Base-by-base conservation (phyloP, 37 sponge, comb jelly and placozoan genomes). In the Haliclona indistincta region DNA sequence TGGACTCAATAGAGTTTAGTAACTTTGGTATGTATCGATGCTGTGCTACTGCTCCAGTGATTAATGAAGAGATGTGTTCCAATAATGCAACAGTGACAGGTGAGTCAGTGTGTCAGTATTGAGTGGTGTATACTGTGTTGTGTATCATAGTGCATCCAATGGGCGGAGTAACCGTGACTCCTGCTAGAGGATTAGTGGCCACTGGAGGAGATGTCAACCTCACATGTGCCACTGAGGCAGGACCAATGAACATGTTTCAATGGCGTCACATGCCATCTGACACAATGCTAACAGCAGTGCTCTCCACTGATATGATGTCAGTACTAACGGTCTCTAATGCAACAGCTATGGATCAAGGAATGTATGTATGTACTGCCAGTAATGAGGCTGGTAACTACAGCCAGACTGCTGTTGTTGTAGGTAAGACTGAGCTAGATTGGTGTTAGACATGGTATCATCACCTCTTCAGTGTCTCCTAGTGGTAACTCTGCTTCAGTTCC, bases 381-480 rank as follows among this genome's bases (percentile, higher is more conserved):
- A 77, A 65, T 64, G 78, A 37, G 13, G 78, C 78, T 30, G 78
- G 66, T 8, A 70, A 26, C 35, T 26, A 37, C 13, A 15, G n/a
- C n/a, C n/a, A n/a, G n/a, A n/a, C n/a, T n/a, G n/a, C n/a, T n/a
- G n/a, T n/a, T n/a, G n/a, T n/a, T n/a, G n/a, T n/a, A n/a, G n/a
- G n/a, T n/a, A n/a, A n/a, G n/a, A n/a, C n/a, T n/a, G n/a, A n/a
- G n/a, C n/a, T n/a, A n/a, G n/a, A n/a, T n/a, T n/a, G n/a, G n/a
- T n/a, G n/a, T 26, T 45, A 69, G 51, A 35, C 23, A 10, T 7
- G 19, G 4, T 45, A 69, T 8, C 36, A 69, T n/a, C 51, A 6
- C 25, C 25, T 40, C 38, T 82, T 3, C 56, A 90, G 91, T 83
- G 37, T 58, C 49, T 64, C 85, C 91, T 35, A 30, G 64, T 6